These are phyloP conservation scores for Varanus komodoensis DNA, from an alignment of 2,113 vertebrate species.

Conservation along the genomic window DNA sequence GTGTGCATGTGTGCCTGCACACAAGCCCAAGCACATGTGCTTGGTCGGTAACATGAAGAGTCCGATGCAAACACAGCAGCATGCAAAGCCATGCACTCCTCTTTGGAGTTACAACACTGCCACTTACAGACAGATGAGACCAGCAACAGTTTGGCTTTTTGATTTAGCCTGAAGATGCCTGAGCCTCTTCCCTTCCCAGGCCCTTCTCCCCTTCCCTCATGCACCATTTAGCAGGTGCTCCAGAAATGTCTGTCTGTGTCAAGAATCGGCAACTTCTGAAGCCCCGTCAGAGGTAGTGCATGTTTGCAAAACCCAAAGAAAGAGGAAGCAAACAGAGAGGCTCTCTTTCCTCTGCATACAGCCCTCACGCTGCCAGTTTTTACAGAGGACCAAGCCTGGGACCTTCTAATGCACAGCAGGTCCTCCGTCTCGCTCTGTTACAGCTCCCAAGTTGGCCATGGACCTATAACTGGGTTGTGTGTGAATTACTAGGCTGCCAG, in stretches of 20 bases:
- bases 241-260: background rate
- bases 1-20: background rate
- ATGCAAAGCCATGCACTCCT: background rate
- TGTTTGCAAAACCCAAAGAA: background rate
- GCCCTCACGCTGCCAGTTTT: background rate
- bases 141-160: background rate
- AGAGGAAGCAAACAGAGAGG: background rate
- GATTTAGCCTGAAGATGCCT: background rate
- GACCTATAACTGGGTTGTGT: background rate
- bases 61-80: background rate
- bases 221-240: constrained; percentile 65
- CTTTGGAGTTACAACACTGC: constrained; percentile 20
- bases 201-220: background rate
- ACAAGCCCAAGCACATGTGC: background rate
- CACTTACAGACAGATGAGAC: background rate
- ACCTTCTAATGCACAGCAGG: background rate
- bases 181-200: fast-evolving
- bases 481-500: background rate
- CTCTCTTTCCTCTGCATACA: background rate
- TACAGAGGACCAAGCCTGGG: background rate
- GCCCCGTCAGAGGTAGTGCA: background rate
- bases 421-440: no score
- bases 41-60: constrained; percentile 31
- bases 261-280: background rate
- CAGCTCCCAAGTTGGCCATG: background rate